These are phyloP conservation scores for Chlamydotis undulata DNA, from an alignment of 2,113 vertebrate genomes.

Conservation along the genomic window DNA sequence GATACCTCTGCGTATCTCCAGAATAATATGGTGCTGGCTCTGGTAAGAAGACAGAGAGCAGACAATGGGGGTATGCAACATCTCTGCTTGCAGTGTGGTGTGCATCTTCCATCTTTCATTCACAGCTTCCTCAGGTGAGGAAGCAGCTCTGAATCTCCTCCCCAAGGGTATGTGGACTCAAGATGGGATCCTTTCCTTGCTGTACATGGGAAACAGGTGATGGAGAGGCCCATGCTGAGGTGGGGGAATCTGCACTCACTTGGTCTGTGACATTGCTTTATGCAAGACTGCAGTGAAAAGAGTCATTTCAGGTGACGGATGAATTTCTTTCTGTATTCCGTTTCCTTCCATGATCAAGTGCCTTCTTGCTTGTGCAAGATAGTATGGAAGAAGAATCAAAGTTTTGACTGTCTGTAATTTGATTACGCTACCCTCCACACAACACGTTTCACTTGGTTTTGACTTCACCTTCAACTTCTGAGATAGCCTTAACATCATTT, in stretches of 20 bases:
- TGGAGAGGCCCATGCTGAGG: neutral
- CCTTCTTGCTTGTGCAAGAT: neutral
- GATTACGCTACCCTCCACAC: neutral
- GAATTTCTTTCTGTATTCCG: neutral
- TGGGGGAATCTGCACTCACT: neutral
- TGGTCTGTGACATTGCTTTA: neutral
- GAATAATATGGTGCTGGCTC: neutral
- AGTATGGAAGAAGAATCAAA: neutral
- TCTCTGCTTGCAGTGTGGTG: neutral
- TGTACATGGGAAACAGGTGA: neutral
- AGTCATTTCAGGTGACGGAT: neutral
- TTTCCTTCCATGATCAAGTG: neutral
- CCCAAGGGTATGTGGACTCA: neutral
- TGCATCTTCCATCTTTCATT: neutral
- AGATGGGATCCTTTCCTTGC: neutral
- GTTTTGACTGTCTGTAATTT: neutral
- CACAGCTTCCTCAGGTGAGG: neutral
- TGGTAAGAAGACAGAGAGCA: neutral
- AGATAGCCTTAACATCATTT: neutral
- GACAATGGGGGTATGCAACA: neutral
- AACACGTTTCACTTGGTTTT: neutral
- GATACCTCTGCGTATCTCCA: rapidly evolving
- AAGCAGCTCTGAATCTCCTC: neutral
- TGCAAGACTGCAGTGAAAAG: neutral
- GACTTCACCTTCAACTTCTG: neutral